phyloP scores from a whole-genome alignment of 2,113 vertebrate genomes.

The Chaetura pelagica region DNA sequence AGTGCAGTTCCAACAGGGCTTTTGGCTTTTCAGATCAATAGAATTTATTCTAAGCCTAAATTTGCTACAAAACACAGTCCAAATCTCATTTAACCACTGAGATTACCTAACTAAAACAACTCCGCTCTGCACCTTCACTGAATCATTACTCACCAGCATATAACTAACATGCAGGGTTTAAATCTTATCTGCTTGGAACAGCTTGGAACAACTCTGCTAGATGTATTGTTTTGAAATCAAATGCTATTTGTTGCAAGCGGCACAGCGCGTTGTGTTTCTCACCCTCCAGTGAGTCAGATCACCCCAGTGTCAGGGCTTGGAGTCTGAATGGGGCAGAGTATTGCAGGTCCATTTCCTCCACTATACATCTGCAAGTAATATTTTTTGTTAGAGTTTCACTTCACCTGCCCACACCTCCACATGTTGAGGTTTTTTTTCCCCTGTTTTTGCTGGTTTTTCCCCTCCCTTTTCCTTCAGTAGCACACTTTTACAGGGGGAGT shows the following conservation, averaged over 20 bases:
- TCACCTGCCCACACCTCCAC: background rate
- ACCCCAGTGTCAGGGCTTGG: background rate
- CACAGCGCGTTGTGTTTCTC: background rate
- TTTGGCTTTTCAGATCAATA: background rate
- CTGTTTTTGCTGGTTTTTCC: background rate
- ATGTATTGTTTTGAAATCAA: background rate
- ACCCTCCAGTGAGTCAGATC: slow-evolving; percentile 4
- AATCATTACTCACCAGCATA: background rate
- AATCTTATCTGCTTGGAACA: slow-evolving; percentile 26
- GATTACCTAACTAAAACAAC: background rate
- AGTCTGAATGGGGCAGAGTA: background rate
- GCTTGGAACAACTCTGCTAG: slow-evolving; percentile 4
- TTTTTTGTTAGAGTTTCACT: background rate
- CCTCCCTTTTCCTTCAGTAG: background rate
- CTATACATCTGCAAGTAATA: background rate
- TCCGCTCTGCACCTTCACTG: background rate
- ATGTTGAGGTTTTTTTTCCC: no score
- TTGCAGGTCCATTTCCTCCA: background rate
- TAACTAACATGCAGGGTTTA: background rate
- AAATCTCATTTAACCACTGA: background rate
- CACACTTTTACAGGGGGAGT: background rate
- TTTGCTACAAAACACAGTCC: background rate
- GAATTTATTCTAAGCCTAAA: background rate
- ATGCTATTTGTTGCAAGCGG: background rate
- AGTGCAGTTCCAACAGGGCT: background rate